Conservation (phyloP, 1,140 invertebrate genomes). For the Leptinotarsa lineolata region DNA sequence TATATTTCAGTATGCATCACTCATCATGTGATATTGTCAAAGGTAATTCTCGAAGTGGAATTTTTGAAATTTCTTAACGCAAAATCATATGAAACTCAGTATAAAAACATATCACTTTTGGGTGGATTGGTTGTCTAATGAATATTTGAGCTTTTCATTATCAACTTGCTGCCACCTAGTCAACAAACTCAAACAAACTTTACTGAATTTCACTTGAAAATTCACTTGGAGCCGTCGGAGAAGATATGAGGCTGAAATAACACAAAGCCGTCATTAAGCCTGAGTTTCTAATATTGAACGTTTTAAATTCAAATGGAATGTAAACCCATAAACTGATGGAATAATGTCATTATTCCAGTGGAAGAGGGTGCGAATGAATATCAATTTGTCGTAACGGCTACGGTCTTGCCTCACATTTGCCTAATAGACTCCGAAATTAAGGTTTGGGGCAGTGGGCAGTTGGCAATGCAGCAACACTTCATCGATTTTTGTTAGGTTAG, state of each 20-base stretch:
- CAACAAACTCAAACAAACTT: conserved; percentile 6
- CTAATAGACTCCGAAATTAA: conserved; percentile 14
- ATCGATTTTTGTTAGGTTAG: background rate
- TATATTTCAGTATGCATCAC: no score
- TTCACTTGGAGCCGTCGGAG: background rate
- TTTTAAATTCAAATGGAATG: conserved; percentile 13
- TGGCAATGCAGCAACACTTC: background rate
- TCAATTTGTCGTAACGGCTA: conserved; percentile 13
- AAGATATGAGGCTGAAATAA: conserved; percentile 3
- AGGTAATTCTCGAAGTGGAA: no score
- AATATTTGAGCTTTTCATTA: background rate
- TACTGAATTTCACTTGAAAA: background rate
- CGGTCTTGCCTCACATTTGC: conserved; percentile 11
- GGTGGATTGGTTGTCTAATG: background rate
- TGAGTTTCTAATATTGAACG: conserved; percentile 6
- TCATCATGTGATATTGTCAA: no score
- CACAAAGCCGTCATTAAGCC: conserved; percentile 2
- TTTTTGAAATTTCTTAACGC: no score
- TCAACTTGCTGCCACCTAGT: background rate
- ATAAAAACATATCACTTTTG: no score
- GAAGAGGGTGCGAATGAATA: conserved; percentile 17
- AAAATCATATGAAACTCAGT: no score
- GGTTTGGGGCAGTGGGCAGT: background rate
- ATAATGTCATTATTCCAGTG: conserved; percentile 4
- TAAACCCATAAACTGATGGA: conserved; percentile 1